These are phyloP conservation scores for Gasterosteus aculeatus DNA, from an alignment of 2,113 vertebrate species.

Conservation along the genomic window DNA sequence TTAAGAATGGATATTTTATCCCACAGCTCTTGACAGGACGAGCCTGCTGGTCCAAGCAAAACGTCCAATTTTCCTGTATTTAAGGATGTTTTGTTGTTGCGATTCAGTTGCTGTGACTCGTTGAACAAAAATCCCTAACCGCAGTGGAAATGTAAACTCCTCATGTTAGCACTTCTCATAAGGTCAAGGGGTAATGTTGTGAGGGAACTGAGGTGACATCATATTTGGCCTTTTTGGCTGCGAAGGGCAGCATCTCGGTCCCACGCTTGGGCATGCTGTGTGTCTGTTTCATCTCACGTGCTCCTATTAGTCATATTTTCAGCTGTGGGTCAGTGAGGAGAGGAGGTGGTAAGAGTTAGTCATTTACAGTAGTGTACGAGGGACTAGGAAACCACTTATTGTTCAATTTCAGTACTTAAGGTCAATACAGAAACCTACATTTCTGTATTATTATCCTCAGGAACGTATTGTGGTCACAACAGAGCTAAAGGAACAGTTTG, in stretches of 20 bases:
- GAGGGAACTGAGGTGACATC: constrained; percentile 65
- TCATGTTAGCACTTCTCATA: constrained; percentile 64
- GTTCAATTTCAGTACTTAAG: background rate
- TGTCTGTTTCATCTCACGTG: constrained; percentile 25
- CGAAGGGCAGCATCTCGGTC: constrained; percentile 45
- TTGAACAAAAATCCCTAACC: constrained; percentile 62
- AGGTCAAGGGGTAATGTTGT: constrained; percentile 67
- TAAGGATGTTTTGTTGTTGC: constrained; percentile 59
- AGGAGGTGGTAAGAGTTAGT: constrained; percentile 36
- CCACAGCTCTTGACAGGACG: constrained; percentile 57
- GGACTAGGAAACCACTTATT: background rate
- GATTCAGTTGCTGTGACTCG: constrained; percentile 67
- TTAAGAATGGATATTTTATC: constrained; percentile 56
- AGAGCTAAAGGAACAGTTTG: background rate
- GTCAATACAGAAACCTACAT: background rate
- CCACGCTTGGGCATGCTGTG: constrained; percentile 25
- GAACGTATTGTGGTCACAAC: background rate
- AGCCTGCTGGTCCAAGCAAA: constrained; percentile 38
- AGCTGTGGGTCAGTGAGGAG: constrained; percentile 49
- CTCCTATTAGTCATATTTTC: constrained; percentile 63
- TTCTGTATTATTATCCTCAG: background rate
- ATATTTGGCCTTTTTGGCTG: constrained; percentile 57
- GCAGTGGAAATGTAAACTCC: constrained; percentile 74
- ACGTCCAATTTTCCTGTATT: constrained; percentile 55
- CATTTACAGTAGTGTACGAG: constrained; percentile 15